Evolutionary conservation across 2,888 invertebrate species (phyloP).

Genomic region (Synergus gifuensis): DNA sequence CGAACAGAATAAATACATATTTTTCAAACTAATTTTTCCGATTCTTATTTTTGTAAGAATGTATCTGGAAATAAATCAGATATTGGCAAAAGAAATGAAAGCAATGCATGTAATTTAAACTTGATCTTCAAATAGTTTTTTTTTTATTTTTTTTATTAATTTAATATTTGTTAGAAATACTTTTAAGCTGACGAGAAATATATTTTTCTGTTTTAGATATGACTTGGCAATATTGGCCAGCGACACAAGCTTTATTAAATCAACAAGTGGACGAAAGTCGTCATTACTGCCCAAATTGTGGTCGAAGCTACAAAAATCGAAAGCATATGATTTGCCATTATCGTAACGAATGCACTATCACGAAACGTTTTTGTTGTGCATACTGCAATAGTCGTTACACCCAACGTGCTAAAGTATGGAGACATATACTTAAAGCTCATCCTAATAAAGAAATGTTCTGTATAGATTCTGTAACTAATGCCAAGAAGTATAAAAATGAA

Average conservation of each 20-base stretch:
- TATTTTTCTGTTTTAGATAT: slow-evolving; percentile 22
- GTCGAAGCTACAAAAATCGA: slow-evolving; percentile 48
- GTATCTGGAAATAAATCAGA: not conserved
- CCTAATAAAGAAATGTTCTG: slow-evolving; percentile 23
- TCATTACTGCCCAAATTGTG: slow-evolving; percentile 48
- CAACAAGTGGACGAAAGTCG: slow-evolving; percentile 22
- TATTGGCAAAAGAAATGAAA: not conserved
- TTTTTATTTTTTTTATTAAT: not conserved
- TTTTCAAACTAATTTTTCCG: not conserved
- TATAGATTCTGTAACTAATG: slow-evolving; percentile 31
- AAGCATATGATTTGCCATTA: slow-evolving; percentile 49
- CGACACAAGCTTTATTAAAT: not conserved
- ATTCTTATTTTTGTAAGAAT: not conserved
- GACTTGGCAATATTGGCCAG: not conserved
- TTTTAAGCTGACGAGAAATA: not conserved
- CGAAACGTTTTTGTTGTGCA: slow-evolving; percentile 57
- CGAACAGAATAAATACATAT: not conserved
- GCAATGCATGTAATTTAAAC: not conserved
- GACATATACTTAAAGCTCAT: slow-evolving; percentile 39
- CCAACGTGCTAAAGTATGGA: slow-evolving; percentile 40
- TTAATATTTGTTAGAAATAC: not conserved
- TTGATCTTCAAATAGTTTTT: not conserved
- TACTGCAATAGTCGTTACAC: slow-evolving; percentile 55
- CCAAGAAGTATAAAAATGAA: not conserved
- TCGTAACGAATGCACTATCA: slow-evolving; percentile 54